Percentiles rank a stretch among this genome's conserved stretches.
phyloP scores from a whole-genome alignment of 2,797 vertebrate species.

The Amniataba percoides region DNA sequence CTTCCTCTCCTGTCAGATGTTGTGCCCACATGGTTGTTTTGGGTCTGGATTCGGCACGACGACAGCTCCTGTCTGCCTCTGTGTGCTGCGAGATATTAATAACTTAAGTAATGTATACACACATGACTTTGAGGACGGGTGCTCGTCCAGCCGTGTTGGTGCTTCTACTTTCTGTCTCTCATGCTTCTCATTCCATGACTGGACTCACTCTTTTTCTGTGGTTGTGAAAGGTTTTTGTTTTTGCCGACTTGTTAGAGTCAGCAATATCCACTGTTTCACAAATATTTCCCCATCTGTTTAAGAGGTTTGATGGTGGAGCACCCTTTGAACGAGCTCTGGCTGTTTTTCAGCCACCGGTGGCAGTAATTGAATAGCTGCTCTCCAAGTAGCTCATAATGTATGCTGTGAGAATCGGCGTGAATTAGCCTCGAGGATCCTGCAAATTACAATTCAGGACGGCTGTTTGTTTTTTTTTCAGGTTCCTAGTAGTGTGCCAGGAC shows the following conservation, averaged over 20 bases:
- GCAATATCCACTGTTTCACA: slow-evolving; percentile 4
- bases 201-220: slow-evolving; percentile 4
- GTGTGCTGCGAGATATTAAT: slow-evolving; percentile 6
- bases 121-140: background rate
- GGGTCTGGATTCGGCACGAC: background rate
- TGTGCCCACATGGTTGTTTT: background rate
- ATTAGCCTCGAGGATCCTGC: slow-evolving; percentile 23
- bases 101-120: background rate
- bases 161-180: slow-evolving; percentile 23
- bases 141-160: slow-evolving; percentile 1
- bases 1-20: background rate
- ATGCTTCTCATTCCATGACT: slow-evolving; percentile 34
- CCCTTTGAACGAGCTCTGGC: background rate
- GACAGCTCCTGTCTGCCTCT: background rate
- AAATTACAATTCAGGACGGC: slow-evolving; percentile 36
- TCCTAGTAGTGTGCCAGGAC: background rate
- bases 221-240: slow-evolving; percentile 40
- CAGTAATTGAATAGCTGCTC: slow-evolving; percentile 37
- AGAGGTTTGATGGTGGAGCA: slow-evolving; percentile 17
- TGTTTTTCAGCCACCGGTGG: slow-evolving; percentile 4
- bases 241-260: slow-evolving; percentile 41
- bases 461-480: slow-evolving; percentile 13
- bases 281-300: background rate
- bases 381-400: slow-evolving; percentile 26
- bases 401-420: slow-evolving; percentile 43